phyloP scores from a whole-genome alignment of 2,797 vertebrate genomes.

The Siniperca obscura region DNA sequence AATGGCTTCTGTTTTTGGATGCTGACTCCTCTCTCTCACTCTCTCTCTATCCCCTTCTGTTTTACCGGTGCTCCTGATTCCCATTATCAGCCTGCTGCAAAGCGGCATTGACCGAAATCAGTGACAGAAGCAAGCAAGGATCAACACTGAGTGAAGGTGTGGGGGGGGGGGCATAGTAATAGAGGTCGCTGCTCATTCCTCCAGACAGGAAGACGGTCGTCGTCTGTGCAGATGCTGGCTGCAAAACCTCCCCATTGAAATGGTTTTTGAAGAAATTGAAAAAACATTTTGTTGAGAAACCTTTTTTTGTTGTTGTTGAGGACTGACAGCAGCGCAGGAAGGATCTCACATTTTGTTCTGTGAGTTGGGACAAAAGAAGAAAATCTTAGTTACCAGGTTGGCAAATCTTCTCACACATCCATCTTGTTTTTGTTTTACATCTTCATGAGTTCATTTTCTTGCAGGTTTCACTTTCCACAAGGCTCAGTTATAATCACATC shows the following conservation, averaged over 20 bases:
- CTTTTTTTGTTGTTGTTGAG: neutral
- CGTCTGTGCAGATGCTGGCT: neutral
- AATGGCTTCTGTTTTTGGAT: neutral
- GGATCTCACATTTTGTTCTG: slow-evolving; percentile 2
- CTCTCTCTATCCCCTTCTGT: neutral
- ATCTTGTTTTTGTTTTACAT: neutral
- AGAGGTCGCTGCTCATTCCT: neutral
- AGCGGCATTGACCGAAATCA: neutral
- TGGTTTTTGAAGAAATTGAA: slow-evolving; percentile 6
- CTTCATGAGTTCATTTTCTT: neutral
- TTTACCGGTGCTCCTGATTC: neutral
- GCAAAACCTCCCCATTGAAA: neutral
- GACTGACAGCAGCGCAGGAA: neutral
- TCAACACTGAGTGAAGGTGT: neutral
- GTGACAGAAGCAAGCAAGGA: neutral
- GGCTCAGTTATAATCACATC: neutral
- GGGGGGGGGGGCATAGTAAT: neutral
- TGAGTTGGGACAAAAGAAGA: slow-evolving; percentile 8
- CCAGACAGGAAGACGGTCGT: neutral
- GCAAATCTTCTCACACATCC: too few relatives aligned
- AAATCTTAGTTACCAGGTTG: neutral
- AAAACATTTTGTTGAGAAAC: too few relatives aligned
- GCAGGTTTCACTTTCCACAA: neutral
- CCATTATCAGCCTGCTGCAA: neutral
- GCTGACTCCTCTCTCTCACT: neutral